Base-by-base conservation (phyloP, 30 jellyfish, hydroid and myxozoan species). In the Sanderia malayensis region DNA sequence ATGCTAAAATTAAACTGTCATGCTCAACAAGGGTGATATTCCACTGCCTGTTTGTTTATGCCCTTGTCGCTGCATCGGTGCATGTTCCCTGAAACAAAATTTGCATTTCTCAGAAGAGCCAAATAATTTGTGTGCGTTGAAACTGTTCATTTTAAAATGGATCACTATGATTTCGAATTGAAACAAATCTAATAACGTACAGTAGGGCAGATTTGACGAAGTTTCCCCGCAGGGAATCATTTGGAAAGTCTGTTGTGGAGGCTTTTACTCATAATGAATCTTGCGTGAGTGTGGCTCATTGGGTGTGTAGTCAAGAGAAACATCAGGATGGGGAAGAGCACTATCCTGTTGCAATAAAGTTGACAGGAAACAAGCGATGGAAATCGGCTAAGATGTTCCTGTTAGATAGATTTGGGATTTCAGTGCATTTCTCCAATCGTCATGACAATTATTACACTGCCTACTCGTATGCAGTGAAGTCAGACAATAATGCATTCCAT, bases 371-470 rank as follows among this genome's bases (percentile, higher is more conserved):
- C 11, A 46, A 70, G 44, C 47, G 46, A 28, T 70, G 45, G 82
- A 34, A 41, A 41, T 8, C 11, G 11, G 75, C 65, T n/a, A 72
- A 72, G 31, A 69, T 18, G 13, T 47, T 18, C 70, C 17, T 69
- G 29, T 26, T 17, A 21, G 27, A 47, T 15, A 31, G 10, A 9
- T 30, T 46, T 57, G 61, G 78, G 9, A 53, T 26, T 11, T 22
- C 31, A 13, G 80, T 72, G 29, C 46, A 72, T 24, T 46, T 72
- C 31, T 49, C 61, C 24, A 0, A 31, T 20, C 27, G 8, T n/a
- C 84, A 72, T 72, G 79, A 72, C 31, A 57, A 65, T 46, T 64
- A 79, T 45, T 65, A 64, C 58, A 24, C 81, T 1, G 88, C 81
- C 6, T 79, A 64, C 66, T 61, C 68, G 32, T 79, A 79, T 58